Evolutionary conservation across 2,113 vertebrate genomes (phyloP), one percentile per base, ranked within the genome.

Genomic region (Pteronura brasiliensis): DNA sequence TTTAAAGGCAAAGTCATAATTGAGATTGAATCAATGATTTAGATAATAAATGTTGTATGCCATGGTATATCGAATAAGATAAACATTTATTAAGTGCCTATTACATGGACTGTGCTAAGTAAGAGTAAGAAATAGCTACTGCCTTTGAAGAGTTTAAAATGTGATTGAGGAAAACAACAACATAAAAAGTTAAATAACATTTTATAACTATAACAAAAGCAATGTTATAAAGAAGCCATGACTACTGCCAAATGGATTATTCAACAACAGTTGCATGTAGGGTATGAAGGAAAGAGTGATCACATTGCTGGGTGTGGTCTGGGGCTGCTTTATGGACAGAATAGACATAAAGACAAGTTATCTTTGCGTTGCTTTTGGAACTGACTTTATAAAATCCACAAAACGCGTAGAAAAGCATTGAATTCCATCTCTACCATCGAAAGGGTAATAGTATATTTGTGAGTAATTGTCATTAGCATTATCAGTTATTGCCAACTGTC

Each of bases 391-490:
- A 71, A 98, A 99, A 88, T 97, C 97, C 2, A 97, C 98, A n/a
- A 98, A 98, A 92, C 98, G 98, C 10, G 98, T 96, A 95, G 98
- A 98, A 97, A 99, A 99, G 95, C 98, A 98, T 44, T 98, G 97
- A 25, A 98, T 95, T 97, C 89, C 47, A 91, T 98, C 94, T 83
- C 93, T 95, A 83, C 98, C 98, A 98, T 98, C 99, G 55, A 98
- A 90, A 61, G 96, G 97, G 67, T 98, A 98, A 97, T 97, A 98
- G 34, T 93, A 29, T 18, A 95, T 93, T 5, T 13, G 97, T 7
- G 95, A 93, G 86, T 98, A 98, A 2, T 86, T 83, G 39, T 97
- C 98, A 52, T 98, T 95, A 77, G 71, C 92, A 77, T 98, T 99
- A 77, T 98, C 99, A 14, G 96, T 96, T 0, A 98, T 98, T 83